Evolutionary conservation across 2,113 vertebrate genomes (phyloP).

Genomic region (Helogale parvula): DNA sequence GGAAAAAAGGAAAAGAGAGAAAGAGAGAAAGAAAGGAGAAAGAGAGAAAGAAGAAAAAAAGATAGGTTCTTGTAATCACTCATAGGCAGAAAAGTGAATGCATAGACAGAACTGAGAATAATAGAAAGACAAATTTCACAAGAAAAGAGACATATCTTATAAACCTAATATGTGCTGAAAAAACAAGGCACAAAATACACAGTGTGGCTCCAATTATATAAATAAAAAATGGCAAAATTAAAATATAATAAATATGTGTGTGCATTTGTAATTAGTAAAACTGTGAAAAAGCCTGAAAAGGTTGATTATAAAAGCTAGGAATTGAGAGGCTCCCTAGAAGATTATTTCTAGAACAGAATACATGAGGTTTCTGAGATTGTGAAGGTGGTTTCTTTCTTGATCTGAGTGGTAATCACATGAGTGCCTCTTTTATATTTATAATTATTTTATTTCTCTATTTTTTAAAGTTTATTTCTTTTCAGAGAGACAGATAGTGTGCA

Average conservation of each 20-base stretch:
- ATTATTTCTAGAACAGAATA: not conserved
- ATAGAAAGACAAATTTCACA: not conserved
- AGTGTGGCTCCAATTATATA: not conserved
- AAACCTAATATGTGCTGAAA: not conserved
- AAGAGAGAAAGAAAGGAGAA: too few species aligned
- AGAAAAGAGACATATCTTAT: not conserved
- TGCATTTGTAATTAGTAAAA: too few species aligned
- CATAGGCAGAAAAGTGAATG: not conserved
- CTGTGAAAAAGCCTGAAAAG: not conserved
- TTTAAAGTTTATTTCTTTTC: too few species aligned
- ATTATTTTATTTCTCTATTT: too few species aligned
- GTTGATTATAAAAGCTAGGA: not conserved
- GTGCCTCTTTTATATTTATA: too few species aligned
- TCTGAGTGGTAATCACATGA: not conserved
- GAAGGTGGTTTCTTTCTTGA: not conserved
- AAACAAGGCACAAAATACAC: not conserved
- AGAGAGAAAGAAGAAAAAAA: not conserved
- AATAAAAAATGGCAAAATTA: not conserved
- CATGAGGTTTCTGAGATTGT: not conserved
- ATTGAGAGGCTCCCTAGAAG: fast-evolving
- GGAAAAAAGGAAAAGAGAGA: fast-evolving
- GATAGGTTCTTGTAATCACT: not conserved
- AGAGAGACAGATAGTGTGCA: too few species aligned
- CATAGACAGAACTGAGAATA: not conserved
- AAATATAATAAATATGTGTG: not conserved